Evolutionary conservation across 2,113 vertebrate genomes (phyloP), one percentile per base, ranked within the genome.

Genomic region (Canis aureus): DNA sequence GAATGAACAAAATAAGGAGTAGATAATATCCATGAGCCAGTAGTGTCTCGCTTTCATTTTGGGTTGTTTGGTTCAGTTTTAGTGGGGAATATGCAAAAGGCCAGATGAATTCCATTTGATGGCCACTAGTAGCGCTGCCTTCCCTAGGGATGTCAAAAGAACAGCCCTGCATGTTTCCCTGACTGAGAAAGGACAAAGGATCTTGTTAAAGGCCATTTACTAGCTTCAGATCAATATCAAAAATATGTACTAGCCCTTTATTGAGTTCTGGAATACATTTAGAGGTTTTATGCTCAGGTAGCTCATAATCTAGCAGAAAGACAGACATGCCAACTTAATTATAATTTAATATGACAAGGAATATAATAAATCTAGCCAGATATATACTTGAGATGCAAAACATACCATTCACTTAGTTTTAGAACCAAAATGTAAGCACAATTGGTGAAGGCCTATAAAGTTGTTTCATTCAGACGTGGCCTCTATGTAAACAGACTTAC

Each of bases 281-380:
- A 69, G 59, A 86, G 51, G 2, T 27, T 74, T 95, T 86, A 8
- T 73, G 25, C 19, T 87, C 49, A 59, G 3, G 67, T 82, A 82
- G 16, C 64, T 88, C 9, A 60, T 32, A 73, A 38, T 66, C 1
- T 55, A 67, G 62, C 13, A 95, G 51, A 83, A 91, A 67, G 74
- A 22, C 22, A 76, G 57, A 55, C 13, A 67, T 22, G 2, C 10
- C n/a, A 22, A 55, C 6, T 83, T 96, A 78, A 83, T 87, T 91
- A n/a, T 79, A 83, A 87, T 84, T 83, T 87, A 87, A 55, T 91
- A 29, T 43, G 13, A 7, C 32, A 59, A 51, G 17, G 5, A 60
- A 62, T 32, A 71, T 59, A 91, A 89, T 93, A 38, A 55, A 51
- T 80, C 27, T 81, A 95, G 15, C 57, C 38, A 95, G 60, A 79